phyloP scores from a whole-genome alignment of 2,888 invertebrate species.

The Chymomyza fuscimana region DNA sequence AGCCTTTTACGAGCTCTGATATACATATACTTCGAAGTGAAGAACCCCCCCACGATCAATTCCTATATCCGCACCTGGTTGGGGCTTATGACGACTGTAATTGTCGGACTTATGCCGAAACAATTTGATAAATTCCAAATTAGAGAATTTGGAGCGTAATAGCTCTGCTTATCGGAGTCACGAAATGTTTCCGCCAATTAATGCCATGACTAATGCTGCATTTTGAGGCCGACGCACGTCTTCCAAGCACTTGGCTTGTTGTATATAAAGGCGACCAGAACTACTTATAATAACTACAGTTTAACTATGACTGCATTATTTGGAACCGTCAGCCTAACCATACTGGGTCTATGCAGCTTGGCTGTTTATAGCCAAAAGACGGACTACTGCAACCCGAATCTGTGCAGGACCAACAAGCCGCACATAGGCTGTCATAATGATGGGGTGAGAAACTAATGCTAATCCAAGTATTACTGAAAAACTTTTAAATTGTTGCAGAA shows the following conservation, averaged over 20 bases:
- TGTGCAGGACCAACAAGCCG: background rate
- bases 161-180: background rate
- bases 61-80: no score
- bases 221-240: background rate
- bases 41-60: no score
- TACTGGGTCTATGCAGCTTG: background rate
- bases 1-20: no score
- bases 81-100: no score
- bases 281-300: background rate
- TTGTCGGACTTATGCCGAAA: no score
- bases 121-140: background rate
- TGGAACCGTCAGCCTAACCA: background rate
- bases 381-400: slow-evolving; percentile 18
- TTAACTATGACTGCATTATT: background rate
- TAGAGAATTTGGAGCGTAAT: background rate
- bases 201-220: background rate
- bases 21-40: no score
- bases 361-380: background rate
- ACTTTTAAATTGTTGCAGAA: no score
- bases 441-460: slow-evolving; percentile 20
- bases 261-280: background rate
- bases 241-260: background rate
- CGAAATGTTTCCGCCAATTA: background rate
- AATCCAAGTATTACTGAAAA: no score
- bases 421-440: slow-evolving; percentile 29